phyloP scores from a whole-genome alignment of 1,140 invertebrate species.

The Cyphomyrmex costatus region DNA sequence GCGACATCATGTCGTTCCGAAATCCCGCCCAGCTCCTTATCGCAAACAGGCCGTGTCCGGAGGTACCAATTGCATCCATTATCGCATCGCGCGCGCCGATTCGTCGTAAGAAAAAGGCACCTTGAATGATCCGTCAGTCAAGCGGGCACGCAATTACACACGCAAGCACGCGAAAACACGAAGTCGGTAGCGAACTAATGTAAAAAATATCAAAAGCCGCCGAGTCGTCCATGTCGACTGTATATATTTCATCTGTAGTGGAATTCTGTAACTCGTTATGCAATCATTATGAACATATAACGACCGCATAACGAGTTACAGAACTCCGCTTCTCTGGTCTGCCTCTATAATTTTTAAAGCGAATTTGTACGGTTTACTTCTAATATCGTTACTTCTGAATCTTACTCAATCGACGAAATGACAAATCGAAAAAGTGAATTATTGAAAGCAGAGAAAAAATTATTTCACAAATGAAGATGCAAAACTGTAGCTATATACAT shows the following conservation, averaged over 20 bases:
- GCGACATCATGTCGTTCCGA: conserved; percentile 13
- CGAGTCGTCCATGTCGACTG: background rate
- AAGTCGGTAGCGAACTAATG: conserved; percentile 56
- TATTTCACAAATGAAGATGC: background rate
- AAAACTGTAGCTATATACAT: background rate
- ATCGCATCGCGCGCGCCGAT: conserved; percentile 37
- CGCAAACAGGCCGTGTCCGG: conserved; percentile 29
- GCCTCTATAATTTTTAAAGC: conserved; percentile 12
- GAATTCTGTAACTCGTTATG: too few relatives aligned
- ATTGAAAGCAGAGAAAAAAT: background rate
- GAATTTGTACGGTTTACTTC: conserved; percentile 28
- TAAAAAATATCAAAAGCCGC: conserved; percentile 40
- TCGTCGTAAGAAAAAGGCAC: conserved; percentile 18
- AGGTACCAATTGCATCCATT: conserved; percentile 54
- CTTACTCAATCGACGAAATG: background rate
- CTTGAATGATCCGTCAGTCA: conserved; percentile 57
- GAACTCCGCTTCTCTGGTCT: background rate
- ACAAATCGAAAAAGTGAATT: background rate
- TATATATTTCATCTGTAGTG: background rate
- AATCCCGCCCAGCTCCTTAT: conserved; percentile 46
- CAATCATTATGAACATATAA: too few relatives aligned
- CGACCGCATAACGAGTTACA: too few relatives aligned
- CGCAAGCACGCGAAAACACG: conserved; percentile 24
- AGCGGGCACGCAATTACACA: background rate
- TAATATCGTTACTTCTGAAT: conserved; percentile 21